Base-by-base conservation (phyloP, 2,888 invertebrate species). In the Drosophila neutralis region DNA sequence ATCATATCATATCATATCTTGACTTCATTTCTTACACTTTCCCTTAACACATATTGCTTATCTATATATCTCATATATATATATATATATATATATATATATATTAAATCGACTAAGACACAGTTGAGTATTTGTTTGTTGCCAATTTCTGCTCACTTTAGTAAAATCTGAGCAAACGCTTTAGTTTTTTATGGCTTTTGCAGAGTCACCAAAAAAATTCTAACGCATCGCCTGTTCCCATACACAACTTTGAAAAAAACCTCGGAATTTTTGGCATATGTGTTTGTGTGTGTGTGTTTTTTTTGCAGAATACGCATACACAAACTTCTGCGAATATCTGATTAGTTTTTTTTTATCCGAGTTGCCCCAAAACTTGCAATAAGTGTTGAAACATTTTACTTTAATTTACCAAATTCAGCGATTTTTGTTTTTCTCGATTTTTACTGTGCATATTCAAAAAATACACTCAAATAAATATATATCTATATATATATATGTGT, bases 401-500 rank as follows among this genome's bases (percentile, higher is more conserved):
- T 18, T 38, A 18, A 38, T 18, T 38, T 18, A 4, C 15, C 18
- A 38, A 18, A 18, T 38, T 38, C 38, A 18, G 38, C 18, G 7
- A 38, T 18, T 38, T 38, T 18, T 38, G 18, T 3, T 18, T 36
- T 45, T 45, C 21, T 13, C 7, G 13, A 42, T 21, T 42, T 24
- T 24, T 15, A 21, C 7, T 45, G 21, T 42, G 3, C 38, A 18
- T 38, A 38, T 18, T 38, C 11, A 49, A 21, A 48, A 48, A 24
- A 24, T 2, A 35, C 24, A 29, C 10, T 24, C 15, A 27, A 15
- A 36, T 21, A 13, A 0, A 36, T n/a, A 36, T 24, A 24, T 31
- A 52, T n/a, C n/a, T 62, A 31, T 36, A 10, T 18, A 24, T 38
- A 62, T 15, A 33, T 62, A 24, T 36, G 4, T 18, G 24, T 36